Percentiles rank a stretch among this genome's conserved stretches.
These are phyloP conservation scores for Ailurus styani DNA, from an alignment of 2,113 vertebrate species.

Conservation along the genomic window DNA sequence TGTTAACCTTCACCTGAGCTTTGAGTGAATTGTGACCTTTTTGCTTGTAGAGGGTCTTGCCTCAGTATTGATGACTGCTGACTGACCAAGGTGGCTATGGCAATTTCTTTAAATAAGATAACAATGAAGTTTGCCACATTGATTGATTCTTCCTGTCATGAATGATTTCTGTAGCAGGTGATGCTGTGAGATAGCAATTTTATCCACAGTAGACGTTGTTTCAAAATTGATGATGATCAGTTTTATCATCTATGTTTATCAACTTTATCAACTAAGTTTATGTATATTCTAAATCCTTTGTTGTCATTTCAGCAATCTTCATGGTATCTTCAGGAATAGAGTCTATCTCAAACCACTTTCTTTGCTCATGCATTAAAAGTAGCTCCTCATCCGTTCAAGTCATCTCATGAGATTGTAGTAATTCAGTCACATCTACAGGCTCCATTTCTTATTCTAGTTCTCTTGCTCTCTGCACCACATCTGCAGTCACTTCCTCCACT, in stretches of 20 bases:
- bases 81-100: neutral
- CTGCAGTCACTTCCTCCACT: neutral
- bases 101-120: neutral
- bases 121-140: neutral
- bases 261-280: neutral
- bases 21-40: neutral
- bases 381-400: neutral
- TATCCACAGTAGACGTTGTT: neutral
- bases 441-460: neutral
- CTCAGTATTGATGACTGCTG: neutral
- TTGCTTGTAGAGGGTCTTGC: neutral
- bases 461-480: neutral
- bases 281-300: neutral
- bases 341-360: neutral
- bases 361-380: neutral
- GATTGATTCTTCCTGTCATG: neutral
- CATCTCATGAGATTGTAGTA: neutral
- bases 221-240: neutral
- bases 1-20: neutral
- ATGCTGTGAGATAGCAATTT: neutral
- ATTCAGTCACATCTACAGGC: neutral
- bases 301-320: neutral
- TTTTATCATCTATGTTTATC: neutral
- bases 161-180: neutral
- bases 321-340: neutral